Evolutionary conservation across 2,797 vertebrate genomes (phyloP).

Genomic region (Ambastaia sidthimunki): DNA sequence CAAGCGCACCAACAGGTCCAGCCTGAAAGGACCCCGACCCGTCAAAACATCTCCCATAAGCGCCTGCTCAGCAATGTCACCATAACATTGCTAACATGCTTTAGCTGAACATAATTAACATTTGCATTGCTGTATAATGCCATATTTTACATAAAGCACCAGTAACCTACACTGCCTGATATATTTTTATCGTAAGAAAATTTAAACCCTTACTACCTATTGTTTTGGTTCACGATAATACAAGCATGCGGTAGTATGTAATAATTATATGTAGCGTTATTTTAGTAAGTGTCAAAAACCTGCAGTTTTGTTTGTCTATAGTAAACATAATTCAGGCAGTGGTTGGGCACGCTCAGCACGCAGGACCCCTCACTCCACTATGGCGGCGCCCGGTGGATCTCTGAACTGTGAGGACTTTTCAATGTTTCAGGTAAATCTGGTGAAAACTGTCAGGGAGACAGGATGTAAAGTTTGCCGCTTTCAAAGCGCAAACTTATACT

Average conservation of each 20-base stretch:
- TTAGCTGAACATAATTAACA: background rate
- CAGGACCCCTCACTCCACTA: conserved; percentile 78
- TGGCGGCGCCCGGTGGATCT: conserved; percentile 89
- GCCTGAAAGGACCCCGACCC: conserved; percentile 5
- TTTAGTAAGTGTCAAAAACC: background rate
- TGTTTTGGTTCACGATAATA: background rate
- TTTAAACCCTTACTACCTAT: background rate
- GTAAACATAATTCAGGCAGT: conserved; percentile 69
- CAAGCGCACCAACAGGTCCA: too few species aligned
- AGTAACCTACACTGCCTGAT: background rate
- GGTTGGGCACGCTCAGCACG: conserved; percentile 44
- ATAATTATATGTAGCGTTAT: background rate
- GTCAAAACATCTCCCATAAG: background rate
- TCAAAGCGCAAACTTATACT: background rate
- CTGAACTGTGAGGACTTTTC: conserved; percentile 93
- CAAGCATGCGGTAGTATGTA: background rate
- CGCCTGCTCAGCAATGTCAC: conserved; percentile 4
- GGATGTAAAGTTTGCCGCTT: background rate
- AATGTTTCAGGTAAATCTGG: conserved; percentile 89
- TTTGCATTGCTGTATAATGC: background rate
- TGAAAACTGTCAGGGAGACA: fast-evolving
- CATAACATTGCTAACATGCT: background rate
- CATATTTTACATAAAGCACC: background rate
- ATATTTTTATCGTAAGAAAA: background rate
- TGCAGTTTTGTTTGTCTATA: too few species aligned